Conservation (phyloP, 2,797 vertebrate species). For the Sparus aurata region DNA sequence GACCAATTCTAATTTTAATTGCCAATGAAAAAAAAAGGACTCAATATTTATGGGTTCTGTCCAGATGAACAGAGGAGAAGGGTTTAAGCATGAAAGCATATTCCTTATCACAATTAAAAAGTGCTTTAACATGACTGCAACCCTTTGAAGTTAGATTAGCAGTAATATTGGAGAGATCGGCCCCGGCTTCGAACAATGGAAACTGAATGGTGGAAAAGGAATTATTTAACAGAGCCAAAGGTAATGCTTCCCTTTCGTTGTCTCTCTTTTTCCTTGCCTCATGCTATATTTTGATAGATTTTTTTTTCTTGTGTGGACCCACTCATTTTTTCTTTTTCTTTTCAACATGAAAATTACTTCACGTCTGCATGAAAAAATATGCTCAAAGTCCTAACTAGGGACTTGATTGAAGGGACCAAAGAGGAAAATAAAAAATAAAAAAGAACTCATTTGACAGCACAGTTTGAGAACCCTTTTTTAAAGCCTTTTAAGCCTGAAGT, state of each 20-base stretch:
- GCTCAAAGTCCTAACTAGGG: slow-evolving; percentile 51
- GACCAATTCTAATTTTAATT: slow-evolving; percentile 84
- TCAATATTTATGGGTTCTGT: slow-evolving; percentile 78
- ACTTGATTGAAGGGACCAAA: slow-evolving; percentile 55
- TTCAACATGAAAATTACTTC: slow-evolving; percentile 72
- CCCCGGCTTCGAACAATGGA: slow-evolving; percentile 74
- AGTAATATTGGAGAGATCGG: slow-evolving; percentile 76
- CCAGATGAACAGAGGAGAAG: slow-evolving; percentile 70
- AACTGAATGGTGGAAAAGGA: slow-evolving; percentile 67
- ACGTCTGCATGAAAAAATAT: slow-evolving; percentile 47
- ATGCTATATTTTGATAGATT: slow-evolving; percentile 62
- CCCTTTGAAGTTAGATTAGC: slow-evolving; percentile 84
- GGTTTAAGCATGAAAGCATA: slow-evolving; percentile 78
- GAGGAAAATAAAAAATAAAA: slow-evolving; percentile 34
- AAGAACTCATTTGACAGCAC: slow-evolving; percentile 52
- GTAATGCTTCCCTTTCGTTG: slow-evolving; percentile 67
- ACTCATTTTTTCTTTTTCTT: slow-evolving; percentile 49
- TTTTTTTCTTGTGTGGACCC: slow-evolving; percentile 55
- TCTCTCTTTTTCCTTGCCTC: slow-evolving; percentile 46
- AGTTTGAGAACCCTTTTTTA: slow-evolving; percentile 49
- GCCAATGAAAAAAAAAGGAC: slow-evolving; percentile 70
- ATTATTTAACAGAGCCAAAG: slow-evolving; percentile 77
- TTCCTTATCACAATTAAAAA: slow-evolving; percentile 83
- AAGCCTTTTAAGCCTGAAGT: slow-evolving; percentile 40
- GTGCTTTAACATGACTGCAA: slow-evolving; percentile 77